Base-by-base conservation (phyloP, 1,140 invertebrate genomes). In the Tetramorium alpestre region DNA sequence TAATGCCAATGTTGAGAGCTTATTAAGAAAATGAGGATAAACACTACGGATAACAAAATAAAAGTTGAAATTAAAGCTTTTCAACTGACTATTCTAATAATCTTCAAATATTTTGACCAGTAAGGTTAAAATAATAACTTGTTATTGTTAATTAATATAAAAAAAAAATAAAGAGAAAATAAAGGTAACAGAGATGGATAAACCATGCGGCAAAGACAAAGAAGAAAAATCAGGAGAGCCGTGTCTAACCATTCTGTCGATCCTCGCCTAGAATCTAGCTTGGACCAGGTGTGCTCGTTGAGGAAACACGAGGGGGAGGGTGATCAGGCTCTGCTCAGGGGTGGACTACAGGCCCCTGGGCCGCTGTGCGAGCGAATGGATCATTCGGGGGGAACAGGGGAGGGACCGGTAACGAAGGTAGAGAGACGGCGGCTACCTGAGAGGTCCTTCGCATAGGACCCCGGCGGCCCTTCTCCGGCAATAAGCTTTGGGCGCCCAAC, bases 271-370 rank as follows among this genome's bases (percentile, higher is more conserved):
- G 80, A 87, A 89, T 82, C 88, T 65, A 69, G 65, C 87, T 47
- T 38, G 11, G 88, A 88, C 89, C 89, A 91, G 89, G 89, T 91
- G 89, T 80, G 86, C 69, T 76, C 76, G 88, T 90, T 77, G 87
- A 85, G 44, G 60, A 44, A 89, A 73, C 47, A 67, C 58, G 67
- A 90, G 76, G 82, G 85, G 82, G 82, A 69, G 81, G 80, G 81
- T 76, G 86, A 90, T 87, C 75, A 51, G 69, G 70, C 41, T 81
- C 58, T 64, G 64, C 64, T 85, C 56, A 80, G 44, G 69, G 89
- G 81, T 85, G 86, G 73, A 84, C 77, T 44, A 41, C 62, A 51
- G 65, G 25, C 62, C 22, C 81, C 80, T 51, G 47, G 38, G 38
- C 38, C 51, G 33, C 22, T 41, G 62, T 80, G 60, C 73, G 73